phyloP scores from a whole-genome alignment of 1,140 invertebrate species.

The Colletes latitarsis region DNA sequence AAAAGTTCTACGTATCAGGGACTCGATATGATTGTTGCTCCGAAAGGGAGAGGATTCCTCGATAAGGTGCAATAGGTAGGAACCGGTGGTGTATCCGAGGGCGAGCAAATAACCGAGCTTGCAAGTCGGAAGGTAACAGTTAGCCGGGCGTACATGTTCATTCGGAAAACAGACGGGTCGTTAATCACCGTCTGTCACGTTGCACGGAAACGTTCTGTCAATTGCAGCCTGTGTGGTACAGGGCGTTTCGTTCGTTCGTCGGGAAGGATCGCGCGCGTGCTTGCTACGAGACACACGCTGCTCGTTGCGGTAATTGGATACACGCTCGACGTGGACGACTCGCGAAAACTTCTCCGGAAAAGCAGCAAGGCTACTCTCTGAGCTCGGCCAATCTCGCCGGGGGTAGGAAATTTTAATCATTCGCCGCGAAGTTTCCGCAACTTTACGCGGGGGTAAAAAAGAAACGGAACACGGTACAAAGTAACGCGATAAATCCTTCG shows the following conservation, averaged over 20 bases:
- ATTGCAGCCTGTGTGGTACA: slow-evolving; percentile 4
- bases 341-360: background rate
- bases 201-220: slow-evolving; percentile 21
- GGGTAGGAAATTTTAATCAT: slow-evolving; percentile 25
- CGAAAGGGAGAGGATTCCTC: too few species aligned
- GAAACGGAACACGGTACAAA: background rate
- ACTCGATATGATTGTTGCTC: too few species aligned
- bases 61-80: too few species aligned
- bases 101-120: slow-evolving; percentile 6
- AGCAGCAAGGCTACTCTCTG: too few species aligned
- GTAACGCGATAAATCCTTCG: slow-evolving; percentile 29
- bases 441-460: background rate
- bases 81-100: background rate
- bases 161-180: slow-evolving; percentile 32
- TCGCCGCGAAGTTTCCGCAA: slow-evolving; percentile 1
- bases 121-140: background rate
- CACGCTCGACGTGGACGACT: background rate
- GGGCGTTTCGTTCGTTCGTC: background rate
- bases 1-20: too few species aligned
- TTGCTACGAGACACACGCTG: background rate
- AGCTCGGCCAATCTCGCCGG: too few species aligned
- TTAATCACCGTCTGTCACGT: slow-evolving; percentile 42
- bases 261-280: slow-evolving; percentile 1
- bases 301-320: slow-evolving; percentile 1
- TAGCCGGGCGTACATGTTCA: slow-evolving; percentile 23